Percentiles rank a stretch among this genome's conserved stretches.
Evolutionary conservation across 2,797 vertebrate species (phyloP).

Genomic region (Malacoraja senta): DNA sequence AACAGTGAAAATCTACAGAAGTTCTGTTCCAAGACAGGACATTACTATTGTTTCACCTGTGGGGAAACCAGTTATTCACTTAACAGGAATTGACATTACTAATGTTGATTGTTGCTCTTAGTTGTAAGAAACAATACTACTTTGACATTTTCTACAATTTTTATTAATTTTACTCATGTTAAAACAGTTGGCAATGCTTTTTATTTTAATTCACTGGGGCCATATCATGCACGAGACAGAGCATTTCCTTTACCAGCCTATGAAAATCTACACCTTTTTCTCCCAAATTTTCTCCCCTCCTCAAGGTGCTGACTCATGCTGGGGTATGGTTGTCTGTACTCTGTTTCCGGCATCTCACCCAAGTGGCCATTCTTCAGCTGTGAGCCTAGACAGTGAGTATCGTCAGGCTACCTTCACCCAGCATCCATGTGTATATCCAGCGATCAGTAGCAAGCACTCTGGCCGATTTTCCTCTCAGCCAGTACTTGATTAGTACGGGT

Average conservation of each 20-base stretch:
- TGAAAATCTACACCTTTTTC: slow-evolving; percentile 32
- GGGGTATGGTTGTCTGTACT: slow-evolving; percentile 28
- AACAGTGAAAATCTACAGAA: background rate
- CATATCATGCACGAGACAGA: slow-evolving; percentile 31
- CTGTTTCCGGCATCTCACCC: slow-evolving; percentile 12
- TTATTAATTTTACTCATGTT: slow-evolving; percentile 6
- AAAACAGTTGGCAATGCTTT: background rate
- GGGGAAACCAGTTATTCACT: slow-evolving; percentile 20
- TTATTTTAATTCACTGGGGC: slow-evolving; percentile 32
- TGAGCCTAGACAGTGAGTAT: slow-evolving; percentile 28
- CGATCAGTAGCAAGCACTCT: slow-evolving; percentile 4
- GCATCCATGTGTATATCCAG: background rate
- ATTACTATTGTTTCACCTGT: background rate
- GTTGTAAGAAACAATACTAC: background rate
- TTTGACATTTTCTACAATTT: background rate
- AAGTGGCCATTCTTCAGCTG: slow-evolving; percentile 34
- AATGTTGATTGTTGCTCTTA: background rate
- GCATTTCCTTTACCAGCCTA: slow-evolving; percentile 33
- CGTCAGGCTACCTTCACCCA: slow-evolving; percentile 29
- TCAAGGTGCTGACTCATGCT: slow-evolving; percentile 36
- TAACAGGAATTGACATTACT: slow-evolving; percentile 38
- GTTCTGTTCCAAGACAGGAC: background rate
- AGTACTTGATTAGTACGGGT: too few species aligned
- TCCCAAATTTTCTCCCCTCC: slow-evolving; percentile 31
- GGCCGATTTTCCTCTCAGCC: background rate